Conservation (phyloP, 2,113 vertebrate genomes). For the Furnarius figulus region DNA sequence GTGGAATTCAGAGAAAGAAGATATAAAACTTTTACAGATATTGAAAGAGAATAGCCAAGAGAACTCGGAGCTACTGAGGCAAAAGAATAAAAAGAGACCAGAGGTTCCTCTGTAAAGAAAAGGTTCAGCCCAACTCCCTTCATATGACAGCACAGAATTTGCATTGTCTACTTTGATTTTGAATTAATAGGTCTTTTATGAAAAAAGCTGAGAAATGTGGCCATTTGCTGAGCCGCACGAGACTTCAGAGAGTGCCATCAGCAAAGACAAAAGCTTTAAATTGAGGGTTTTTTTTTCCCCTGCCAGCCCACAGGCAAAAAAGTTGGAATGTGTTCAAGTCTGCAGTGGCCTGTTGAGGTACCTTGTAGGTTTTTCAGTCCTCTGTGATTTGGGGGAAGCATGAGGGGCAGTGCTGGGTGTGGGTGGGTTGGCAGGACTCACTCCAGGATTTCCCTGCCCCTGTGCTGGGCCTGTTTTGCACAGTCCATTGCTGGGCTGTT, state of each 20-base stretch:
- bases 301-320: background rate
- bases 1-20: background rate
- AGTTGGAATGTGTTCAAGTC: background rate
- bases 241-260: background rate
- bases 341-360: background rate
- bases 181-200: background rate
- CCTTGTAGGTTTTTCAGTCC: background rate
- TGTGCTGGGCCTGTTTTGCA: background rate
- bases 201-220: background rate
- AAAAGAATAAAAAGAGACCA: background rate
- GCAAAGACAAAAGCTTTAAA: background rate
- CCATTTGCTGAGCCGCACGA: background rate
- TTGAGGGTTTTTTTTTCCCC: background rate
- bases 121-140: background rate
- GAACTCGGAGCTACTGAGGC: background rate
- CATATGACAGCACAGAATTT: background rate
- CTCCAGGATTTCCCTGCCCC: background rate
- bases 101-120: background rate
- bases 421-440: background rate
- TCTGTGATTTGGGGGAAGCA: background rate
- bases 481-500: background rate
- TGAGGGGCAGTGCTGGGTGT: no score
- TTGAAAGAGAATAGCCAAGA: background rate
- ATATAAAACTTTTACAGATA: background rate
- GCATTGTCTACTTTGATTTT: background rate